Evolutionary conservation across 2,888 invertebrate species (phyloP), one percentile per base, ranked within the genome.

Genomic region (Drosophila algonquin): DNA sequence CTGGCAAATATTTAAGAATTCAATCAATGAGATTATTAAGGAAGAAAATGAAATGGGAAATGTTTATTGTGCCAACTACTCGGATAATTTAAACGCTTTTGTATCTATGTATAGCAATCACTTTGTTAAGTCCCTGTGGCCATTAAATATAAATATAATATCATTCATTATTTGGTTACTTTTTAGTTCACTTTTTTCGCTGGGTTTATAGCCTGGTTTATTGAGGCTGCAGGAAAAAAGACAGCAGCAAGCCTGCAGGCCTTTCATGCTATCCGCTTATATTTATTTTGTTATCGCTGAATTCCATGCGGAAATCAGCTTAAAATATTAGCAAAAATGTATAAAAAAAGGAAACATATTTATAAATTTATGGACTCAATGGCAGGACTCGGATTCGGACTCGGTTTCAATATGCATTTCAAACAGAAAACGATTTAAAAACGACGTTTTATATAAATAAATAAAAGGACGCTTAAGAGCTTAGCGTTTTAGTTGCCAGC

Each of bases 251-350:
- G 18, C 18, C 24, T 24, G 24, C 24, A 24, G 24, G 70, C 45
- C 32, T 63, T 51, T 58, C 63, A 24, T 27, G 46, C 50, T 46
- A 45, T 46, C 46, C 51, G 76, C 63, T 75, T 81, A 81, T 84
- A 73, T 74, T 75, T 53, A 21, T 73, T 79, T 62, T 62, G 62
- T 63, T 77, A 75, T 76, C 70, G 60, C 75, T 63, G 65, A 77
- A 81, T 75, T 79, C 75, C 73, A 81, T 48, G 63, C 71, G 81
- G 82, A 79, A 87, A 81, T 81, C 81, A 81, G 82, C 85, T 83
- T 83, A 87, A 77, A 87, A 75, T 70, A 75, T 87, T 79, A 72
- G 52, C 68, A 73, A 63, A 79, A 70, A 64, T 64, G 63, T 55
- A 45, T 56, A 61, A 46, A 14, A 60, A n/a, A 40, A 6, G n/a